phyloP scores from a whole-genome alignment of 2,797 vertebrate genomes.

The Oreonectes daqikongensis region DNA sequence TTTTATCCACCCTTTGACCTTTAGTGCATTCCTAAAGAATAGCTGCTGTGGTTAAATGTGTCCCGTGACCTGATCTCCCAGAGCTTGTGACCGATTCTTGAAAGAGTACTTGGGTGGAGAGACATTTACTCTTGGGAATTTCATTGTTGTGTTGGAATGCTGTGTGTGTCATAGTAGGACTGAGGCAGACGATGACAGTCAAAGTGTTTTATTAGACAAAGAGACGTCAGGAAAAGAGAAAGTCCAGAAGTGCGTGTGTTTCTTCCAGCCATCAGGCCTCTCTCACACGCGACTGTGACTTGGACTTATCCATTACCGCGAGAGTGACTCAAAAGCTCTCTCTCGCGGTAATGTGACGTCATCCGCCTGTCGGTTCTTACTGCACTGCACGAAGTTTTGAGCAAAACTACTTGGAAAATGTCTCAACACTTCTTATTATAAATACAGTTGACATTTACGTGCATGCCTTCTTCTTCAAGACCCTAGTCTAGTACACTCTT shows the following conservation, averaged over 20 bases:
- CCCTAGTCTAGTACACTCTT: too few species aligned
- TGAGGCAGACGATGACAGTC: constrained; percentile 27
- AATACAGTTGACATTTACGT: not conserved
- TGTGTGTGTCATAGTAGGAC: constrained; percentile 12
- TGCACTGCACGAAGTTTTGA: too few species aligned
- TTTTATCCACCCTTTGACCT: not conserved
- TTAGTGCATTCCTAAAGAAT: not conserved
- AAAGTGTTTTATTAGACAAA: constrained; percentile 5
- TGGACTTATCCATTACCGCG: constrained; percentile 47
- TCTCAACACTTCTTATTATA: too few species aligned
- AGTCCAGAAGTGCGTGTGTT: constrained; percentile 55
- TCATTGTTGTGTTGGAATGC: constrained; percentile 44
- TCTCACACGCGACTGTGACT: constrained; percentile 4
- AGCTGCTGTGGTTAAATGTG: not conserved
- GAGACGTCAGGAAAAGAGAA: not conserved
- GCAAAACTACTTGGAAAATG: too few species aligned
- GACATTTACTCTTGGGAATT: constrained; percentile 3
- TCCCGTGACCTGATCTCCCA: not conserved
- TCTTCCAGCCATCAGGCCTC: constrained; percentile 11
- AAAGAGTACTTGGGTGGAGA: not conserved
- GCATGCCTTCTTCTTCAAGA: not conserved
- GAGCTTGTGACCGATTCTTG: not conserved
- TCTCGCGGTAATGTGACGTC: too few species aligned
- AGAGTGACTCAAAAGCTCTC: too few species aligned
- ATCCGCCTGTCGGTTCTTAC: too few species aligned